Base-by-base conservation (phyloP, 2,113 vertebrate genomes). In the Sceloporus tristichus region DNA sequence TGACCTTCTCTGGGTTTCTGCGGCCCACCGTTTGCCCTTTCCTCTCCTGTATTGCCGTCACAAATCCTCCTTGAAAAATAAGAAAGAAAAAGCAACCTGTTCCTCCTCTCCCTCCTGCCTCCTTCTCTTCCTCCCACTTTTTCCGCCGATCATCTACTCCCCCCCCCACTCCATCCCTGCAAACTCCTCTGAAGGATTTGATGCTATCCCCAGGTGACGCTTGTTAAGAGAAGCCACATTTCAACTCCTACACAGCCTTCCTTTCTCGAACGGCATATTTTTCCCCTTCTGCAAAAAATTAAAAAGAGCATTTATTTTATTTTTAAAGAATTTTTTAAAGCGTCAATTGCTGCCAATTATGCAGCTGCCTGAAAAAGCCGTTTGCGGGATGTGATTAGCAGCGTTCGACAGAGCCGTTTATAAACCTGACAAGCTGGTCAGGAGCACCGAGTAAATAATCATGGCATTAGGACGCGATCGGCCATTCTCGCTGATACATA, bases 341-440 rank as follows among this genome's bases (percentile, higher is more conserved):
- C 25, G 13, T 6, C 11, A 13, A 1, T 29, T 21, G 14, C 74
- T 85, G 73, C 54, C 73, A 76, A 42, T 65, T 59, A 85, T 9
- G 54, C 53, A 76, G 56, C 56, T 21, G 25, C 56, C 62, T 21
- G 59, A 66, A 13, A 65, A 77, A 77, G 90, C 75, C 85, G 84
- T 91, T 80, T 0, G 34, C 89, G 84, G 82, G 90, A 89, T 89
- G 42, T 91, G 93, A 94, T 93, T 89, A 94, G 92, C 92, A 65
- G 93, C 90, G 74, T 95, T 94, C 92, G 84, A 92, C 90, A 91
- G 92, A 94, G 82, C 91, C 93, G 85, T 94, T 95, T 93, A 93
- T 93, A 94, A 93, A 21, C 93, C 93, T 87, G 87, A 54, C 93
- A 94, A 76, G 93, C 93, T 88, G 71, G 88, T 88, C 91, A 89